Evolutionary conservation across 2,113 vertebrate species (phyloP), one percentile per base, ranked within the genome.

Genomic region (Gnathonemus echidnorhynchus): DNA sequence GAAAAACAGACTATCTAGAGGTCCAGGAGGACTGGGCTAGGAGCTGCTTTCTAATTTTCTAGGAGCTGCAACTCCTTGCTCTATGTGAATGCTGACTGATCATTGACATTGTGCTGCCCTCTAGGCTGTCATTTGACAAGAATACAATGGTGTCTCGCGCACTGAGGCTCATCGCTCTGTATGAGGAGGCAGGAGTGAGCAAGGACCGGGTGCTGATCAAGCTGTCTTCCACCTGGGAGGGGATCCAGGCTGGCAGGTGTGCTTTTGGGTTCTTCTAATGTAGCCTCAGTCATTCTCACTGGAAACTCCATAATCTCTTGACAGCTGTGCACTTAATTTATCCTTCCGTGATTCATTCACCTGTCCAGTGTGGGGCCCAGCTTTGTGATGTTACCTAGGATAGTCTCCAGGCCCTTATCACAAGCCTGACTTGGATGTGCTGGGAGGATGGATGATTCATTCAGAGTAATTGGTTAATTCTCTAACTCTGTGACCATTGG

Each of bases 201-300:
- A 98, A 98, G 93, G 97, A 98, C 0, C 96, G 98, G 0, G 94
- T 99, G 48, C 97, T 99, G 66, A 98, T 99, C 91, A 99, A 99
- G 94, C 95, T 99, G 24, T 97, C 98, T 0, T 99, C 98, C 0
- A 99, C 98, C 0, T 99, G 98, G 98, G 98, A 99, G 77, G 98
- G 98, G 17, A 99, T 99, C 90, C 98, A 99, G 95, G 98, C 98
- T 27, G 98, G 97, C 89, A 97, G 94, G 98, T 99, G 91, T 93
- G 96, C 15, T 3, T 45, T 52, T 27, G 11, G n/a, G 24, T 86
- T 86, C 24, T 48, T 48, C 48, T 49, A 86, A 86, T 48, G 24
- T 50, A 48, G 48, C 45, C 24, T 24, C 83, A 3, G 35, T 9
- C 31, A 19, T 80, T 80, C 1, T 17, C 15, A 80, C 11, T 17